Evolutionary conservation across 1,140 invertebrate species (phyloP).

Genomic region (Trialeurodes vaporariorum): DNA sequence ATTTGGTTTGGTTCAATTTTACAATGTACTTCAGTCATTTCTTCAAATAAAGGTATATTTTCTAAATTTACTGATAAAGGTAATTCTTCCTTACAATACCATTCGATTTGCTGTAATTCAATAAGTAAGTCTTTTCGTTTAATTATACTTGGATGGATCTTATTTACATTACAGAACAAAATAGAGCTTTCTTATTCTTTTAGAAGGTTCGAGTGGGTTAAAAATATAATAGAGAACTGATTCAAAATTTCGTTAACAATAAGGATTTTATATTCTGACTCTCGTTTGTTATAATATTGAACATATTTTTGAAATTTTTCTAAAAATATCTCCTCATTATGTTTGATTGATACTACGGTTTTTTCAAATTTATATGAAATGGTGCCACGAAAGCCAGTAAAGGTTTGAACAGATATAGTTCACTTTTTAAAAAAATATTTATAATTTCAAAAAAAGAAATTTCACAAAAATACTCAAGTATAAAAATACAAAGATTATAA

Average conservation of each 20-base stretch:
- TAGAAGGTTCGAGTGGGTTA: neutral
- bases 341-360: conserved; percentile 3
- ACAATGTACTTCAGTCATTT: neutral
- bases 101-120: conserved; percentile 1
- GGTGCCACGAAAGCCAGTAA: conserved; percentile 2
- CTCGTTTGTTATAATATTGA: neutral
- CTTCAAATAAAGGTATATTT: neutral
- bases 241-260: neutral
- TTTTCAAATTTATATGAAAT: neutral
- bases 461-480: too few species aligned
- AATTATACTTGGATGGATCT: conserved; percentile 5
- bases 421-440: too few species aligned
- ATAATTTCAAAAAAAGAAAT: too few species aligned
- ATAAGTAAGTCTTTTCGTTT: neutral
- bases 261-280: neutral
- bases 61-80: neutral
- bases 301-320: neutral
- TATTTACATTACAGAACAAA: conserved; percentile 2
- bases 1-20: conserved; percentile 1
- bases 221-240: neutral
- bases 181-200: neutral
- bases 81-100: neutral
- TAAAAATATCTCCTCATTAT: neutral
- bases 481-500: too few species aligned
- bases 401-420: too few species aligned